Conservation (phyloP, 1,140 invertebrate genomes). For the Drosophila parvula region DNA sequence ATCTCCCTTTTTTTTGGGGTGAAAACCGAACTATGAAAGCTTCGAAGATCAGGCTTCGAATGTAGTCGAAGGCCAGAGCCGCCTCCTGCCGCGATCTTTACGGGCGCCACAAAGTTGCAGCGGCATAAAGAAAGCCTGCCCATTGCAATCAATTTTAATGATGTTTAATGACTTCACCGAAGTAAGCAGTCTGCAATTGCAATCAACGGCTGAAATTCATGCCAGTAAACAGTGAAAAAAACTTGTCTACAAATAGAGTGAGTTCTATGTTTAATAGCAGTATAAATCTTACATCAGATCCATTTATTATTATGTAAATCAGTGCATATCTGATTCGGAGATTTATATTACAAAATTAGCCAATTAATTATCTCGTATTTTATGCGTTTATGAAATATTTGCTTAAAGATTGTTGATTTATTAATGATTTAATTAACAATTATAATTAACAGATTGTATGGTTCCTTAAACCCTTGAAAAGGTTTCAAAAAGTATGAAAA, state of each 20-base stretch:
- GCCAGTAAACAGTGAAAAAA: background rate
- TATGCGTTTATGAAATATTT: background rate
- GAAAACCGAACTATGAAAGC: background rate
- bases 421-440: too few species aligned
- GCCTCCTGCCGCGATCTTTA: conserved; percentile 47
- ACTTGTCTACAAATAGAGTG: fast-evolving
- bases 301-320: too few species aligned
- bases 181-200: conserved; percentile 28
- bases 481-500: too few species aligned
- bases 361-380: too few species aligned
- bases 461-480: too few species aligned
- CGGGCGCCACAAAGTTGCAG: conserved; percentile 11
- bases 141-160: conserved; percentile 69
- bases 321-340: too few species aligned
- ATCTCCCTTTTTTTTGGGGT: conserved; percentile 2
- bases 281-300: background rate
- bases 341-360: background rate
- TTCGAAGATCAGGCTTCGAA: conserved; percentile 12
- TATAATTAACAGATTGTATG: too few species aligned
- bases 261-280: background rate
- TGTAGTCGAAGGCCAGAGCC: background rate
- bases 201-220: conserved; percentile 26
- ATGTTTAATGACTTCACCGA: conserved; percentile 67
- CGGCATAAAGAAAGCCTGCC: conserved; percentile 7
- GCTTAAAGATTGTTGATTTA: too few species aligned